phyloP scores from a whole-genome alignment of 2,888 invertebrate species.

The Dolichomitus sp. region DNA sequence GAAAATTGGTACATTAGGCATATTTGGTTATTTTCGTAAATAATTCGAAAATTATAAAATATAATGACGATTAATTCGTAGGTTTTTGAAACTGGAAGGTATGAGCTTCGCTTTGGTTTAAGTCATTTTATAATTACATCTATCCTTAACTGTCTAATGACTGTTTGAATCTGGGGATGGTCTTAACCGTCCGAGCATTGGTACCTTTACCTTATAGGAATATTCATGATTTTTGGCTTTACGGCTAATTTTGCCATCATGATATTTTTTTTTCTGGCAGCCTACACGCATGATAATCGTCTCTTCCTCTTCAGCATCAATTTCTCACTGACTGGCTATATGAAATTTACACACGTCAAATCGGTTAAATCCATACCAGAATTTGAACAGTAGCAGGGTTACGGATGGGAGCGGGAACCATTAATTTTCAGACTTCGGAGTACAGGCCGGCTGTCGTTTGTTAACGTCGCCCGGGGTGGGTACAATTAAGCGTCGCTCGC shows the following conservation, averaged over 20 bases:
- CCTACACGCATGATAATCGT: slow-evolving; percentile 1
- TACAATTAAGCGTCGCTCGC: slow-evolving; percentile 71
- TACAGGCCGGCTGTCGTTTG: slow-evolving; percentile 68
- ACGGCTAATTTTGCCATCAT: background rate
- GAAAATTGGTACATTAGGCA: no score
- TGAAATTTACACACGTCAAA: slow-evolving; percentile 53
- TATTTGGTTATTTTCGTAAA: no score
- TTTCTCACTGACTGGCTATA: slow-evolving; percentile 16
- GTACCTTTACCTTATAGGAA: no score
- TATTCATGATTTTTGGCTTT: no score
- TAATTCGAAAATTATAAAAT: no score
- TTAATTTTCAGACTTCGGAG: slow-evolving; percentile 69
- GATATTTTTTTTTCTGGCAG: slow-evolving; percentile 23
- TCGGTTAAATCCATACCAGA: slow-evolving; percentile 58
- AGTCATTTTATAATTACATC: no score
- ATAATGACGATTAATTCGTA: no score
- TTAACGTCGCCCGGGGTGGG: slow-evolving; percentile 67
- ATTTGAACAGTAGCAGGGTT: slow-evolving; percentile 46
- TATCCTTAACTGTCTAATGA: no score
- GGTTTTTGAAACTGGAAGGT: no score
- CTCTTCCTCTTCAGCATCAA: slow-evolving; percentile 3
- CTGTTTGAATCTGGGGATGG: no score
- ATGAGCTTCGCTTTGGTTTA: no score
- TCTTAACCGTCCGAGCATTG: no score
- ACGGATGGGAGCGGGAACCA: slow-evolving; percentile 64